A percentile compares a stretch with the other conserved stretches of the same genome.
These are phyloP conservation scores for Phaedon cochleariae DNA, from an alignment of 2,888 invertebrate genomes.

Conservation along the genomic window DNA sequence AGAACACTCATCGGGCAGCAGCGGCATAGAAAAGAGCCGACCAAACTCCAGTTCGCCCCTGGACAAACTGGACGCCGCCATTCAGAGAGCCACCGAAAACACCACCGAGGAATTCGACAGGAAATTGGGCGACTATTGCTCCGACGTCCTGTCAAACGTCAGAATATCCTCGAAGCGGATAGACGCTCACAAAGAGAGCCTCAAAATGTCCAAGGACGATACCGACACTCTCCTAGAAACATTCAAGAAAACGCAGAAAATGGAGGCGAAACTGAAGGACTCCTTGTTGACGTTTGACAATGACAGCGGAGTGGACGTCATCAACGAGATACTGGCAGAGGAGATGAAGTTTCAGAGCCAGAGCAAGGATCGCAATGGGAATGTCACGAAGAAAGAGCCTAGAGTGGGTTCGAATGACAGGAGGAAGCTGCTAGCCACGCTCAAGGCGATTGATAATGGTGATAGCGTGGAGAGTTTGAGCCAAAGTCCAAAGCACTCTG, in stretches of 20 bases:
- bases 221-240: slow-evolving; percentile 65
- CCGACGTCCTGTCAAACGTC: slow-evolving; percentile 50
- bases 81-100: slow-evolving; percentile 48
- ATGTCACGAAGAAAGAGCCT: slow-evolving; percentile 42
- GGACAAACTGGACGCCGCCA: slow-evolving; percentile 44
- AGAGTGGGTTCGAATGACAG: slow-evolving; percentile 61
- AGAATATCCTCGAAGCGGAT: slow-evolving; percentile 55
- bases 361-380: slow-evolving; percentile 45
- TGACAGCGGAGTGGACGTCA: slow-evolving; percentile 52
- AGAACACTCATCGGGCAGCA: slow-evolving; percentile 16
- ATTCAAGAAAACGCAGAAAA: slow-evolving; percentile 64
- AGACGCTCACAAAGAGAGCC: slow-evolving; percentile 65
- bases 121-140: slow-evolving; percentile 51
- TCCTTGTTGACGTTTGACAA: slow-evolving; percentile 41
- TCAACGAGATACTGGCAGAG: slow-evolving; percentile 55
- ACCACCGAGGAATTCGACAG: slow-evolving; percentile 48
- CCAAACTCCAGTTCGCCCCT: slow-evolving; percentile 29
- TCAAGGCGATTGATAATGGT: slow-evolving; percentile 70
- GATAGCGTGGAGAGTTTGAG: slow-evolving; percentile 53
- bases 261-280: slow-evolving; percentile 62
- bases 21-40: slow-evolving; percentile 12
- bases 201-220: slow-evolving; percentile 62
- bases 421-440: slow-evolving; percentile 68
- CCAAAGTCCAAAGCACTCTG: slow-evolving; percentile 29
- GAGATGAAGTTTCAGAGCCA: slow-evolving; percentile 52